Base-by-base conservation (phyloP, 1,140 invertebrate species). In the Drosophila kohkoa region DNA sequence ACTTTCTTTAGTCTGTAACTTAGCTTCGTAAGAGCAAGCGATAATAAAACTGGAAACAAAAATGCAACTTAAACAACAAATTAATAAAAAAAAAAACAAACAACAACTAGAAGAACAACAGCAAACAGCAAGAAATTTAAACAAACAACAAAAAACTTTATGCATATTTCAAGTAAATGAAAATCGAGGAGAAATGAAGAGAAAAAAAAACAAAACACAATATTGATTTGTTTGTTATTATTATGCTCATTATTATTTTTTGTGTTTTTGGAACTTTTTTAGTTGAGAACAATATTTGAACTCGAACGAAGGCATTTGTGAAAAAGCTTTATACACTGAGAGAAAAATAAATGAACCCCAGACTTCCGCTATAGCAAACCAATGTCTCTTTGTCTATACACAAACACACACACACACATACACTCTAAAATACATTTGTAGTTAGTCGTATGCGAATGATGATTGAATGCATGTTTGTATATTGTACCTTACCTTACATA, bases 21-120 rank as follows among this genome's bases (percentile, higher is more conserved):
- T 79, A 72, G 62, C 5, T n/a, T 49, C 16, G 63, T 87, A 87
- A 88, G 85, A 78, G 77, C 77, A 79, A 87, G 68, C 79, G 87
- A 87, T 87, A 87, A 87, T 76, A 76, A 87, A 86, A 87, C 87
- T 88, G 82, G 69, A 87, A 71, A 75, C 49, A 89, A 88, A 82
- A 70, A 88, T 89, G 82, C 75, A 77, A 77, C 70, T 74, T 83
- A 85, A 87, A 87, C 35, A 88, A 76, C 74, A 81, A 81, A 81
- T 86, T 75, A 76, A 87, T 77, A 78, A 85, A 81, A 71, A 48
- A 67, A 73, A 85, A 85, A 64, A 48, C 51, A n/a, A 58, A 68
- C 25, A 69, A 69, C 45, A 55, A 55, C 8, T 71, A 58, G 48
- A 55, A 63, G 15, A 59, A 8, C 57, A 63, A 68, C 13, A 67